phyloP scores from a whole-genome alignment of 2,888 invertebrate species.

The Lasioglossum marginatum region DNA sequence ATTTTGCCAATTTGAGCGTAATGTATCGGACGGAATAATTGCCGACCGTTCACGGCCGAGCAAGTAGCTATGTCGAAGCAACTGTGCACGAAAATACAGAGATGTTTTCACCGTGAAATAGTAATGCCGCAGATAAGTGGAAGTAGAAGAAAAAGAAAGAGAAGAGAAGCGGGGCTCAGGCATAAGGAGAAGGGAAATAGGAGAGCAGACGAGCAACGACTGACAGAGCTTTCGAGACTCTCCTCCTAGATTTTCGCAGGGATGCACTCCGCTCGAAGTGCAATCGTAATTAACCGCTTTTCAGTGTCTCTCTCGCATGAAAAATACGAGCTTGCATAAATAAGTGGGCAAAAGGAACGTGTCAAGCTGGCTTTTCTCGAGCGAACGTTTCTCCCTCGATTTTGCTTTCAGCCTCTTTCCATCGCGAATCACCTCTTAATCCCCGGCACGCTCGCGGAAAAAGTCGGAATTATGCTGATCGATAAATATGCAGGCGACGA shows the following conservation, averaged over 20 bases:
- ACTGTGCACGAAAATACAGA: constrained; percentile 17
- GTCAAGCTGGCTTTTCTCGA: constrained; percentile 48
- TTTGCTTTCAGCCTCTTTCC: constrained; percentile 37
- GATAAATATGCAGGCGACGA: constrained; percentile 4
- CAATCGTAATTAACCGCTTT: constrained; percentile 75
- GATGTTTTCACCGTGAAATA: constrained; percentile 40
- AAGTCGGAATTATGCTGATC: constrained; percentile 15
- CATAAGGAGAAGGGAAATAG: constrained; percentile 19
- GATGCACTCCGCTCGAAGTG: constrained; percentile 67
- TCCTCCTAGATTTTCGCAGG: constrained; percentile 62
- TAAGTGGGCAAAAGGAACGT: constrained; percentile 68
- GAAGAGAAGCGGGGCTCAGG: too few species aligned
- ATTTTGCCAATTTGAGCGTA: background rate
- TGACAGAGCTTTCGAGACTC: constrained; percentile 51
- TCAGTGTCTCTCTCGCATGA: constrained; percentile 68
- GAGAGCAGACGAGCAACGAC: constrained; percentile 62
- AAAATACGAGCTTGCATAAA: constrained; percentile 71
- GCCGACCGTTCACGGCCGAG: background rate
- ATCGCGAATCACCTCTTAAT: constrained; percentile 23
- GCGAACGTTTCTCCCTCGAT: constrained; percentile 41
- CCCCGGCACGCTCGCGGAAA: constrained; percentile 16
- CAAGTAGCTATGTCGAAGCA: constrained; percentile 16
- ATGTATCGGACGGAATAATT: constrained; percentile 7
- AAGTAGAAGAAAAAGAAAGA: constrained; percentile 24
- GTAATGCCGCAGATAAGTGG: constrained; percentile 46